Conservation (phyloP, 2,797 vertebrate genomes). For the Gastrophryne carolinensis region DNA sequence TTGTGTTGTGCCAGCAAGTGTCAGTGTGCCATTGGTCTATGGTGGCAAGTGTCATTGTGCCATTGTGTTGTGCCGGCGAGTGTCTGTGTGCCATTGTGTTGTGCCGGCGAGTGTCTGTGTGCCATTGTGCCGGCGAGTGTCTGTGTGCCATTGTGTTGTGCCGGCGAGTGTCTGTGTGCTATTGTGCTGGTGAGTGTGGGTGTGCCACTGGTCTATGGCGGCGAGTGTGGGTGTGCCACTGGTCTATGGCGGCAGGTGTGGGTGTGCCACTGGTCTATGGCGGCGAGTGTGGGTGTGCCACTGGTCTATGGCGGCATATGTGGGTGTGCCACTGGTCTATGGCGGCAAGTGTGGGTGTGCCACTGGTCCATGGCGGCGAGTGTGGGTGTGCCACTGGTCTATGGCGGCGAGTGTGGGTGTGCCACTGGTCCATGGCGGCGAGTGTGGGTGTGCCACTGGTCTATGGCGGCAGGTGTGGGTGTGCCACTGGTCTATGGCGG, state of each 20-base stretch:
- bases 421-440: no score
- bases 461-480: no score
- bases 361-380: no score
- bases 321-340: no score
- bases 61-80: no score
- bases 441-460: no score
- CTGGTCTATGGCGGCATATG: neutral
- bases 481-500: no score
- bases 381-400: no score
- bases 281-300: neutral
- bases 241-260: neutral
- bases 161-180: neutral
- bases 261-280: neutral
- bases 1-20: no score
- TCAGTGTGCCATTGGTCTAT: no score
- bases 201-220: neutral
- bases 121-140: neutral
- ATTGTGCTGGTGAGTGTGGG: neutral
- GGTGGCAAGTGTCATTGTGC: no score
- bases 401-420: no score
- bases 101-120: neutral
- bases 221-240: neutral
- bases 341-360: neutral
- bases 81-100: neutral
- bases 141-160: neutral